Base-by-base conservation (phyloP, 92 coral and sea anemone genomes). In the Palythoa caribaeorum region DNA sequence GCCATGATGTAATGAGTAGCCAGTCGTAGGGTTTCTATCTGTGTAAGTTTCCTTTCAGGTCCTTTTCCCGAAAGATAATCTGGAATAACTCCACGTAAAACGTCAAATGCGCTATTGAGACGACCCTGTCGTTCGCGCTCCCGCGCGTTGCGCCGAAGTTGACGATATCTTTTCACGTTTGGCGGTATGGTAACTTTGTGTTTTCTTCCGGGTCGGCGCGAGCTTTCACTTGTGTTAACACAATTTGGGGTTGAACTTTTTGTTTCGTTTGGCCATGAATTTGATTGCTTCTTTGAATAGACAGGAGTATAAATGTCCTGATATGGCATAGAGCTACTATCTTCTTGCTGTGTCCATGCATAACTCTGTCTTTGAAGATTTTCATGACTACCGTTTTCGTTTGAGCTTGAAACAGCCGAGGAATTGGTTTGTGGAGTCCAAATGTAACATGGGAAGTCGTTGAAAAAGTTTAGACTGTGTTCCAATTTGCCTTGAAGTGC, bases 61-160 rank as follows among this genome's bases (percentile, higher is more conserved):
- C 99, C 99, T 78, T 97, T 97, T 10, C 99, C 99, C 2, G 99
- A 95, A 59, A 97, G 86, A 81, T 97, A 97, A 60, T 97, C 99
- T 2, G 99, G 99, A 15, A 97, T 97, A 48, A 97, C 99, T 1
- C 99, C 93, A 37, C 99, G 93, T 13, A 97, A 94, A 9, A 97
- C 99, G 78, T 97, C 99, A 65, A 97, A 97, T 13, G 99, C 99
- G 77, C 81, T 97, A 90, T 97, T 97, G 53, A 97, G 84, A 4
- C 99, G 96, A 21, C 98, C 98, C 62, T 97, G 99, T 81, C 99
- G 83, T 83, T 97, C 99, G 3, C 99, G 96, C 74, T 97, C 99
- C 19, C 99, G 92, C 51, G 99, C 99, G 65, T 97, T 97, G 60
- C 99, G 90, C 47, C 99, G 94, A 73, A 97, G 99, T 70, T 97